A percentile compares a stretch with the other conserved stretches of the same genome.
Evolutionary conservation across 1,140 invertebrate species (phyloP).

Genomic region (Lepidurus couesii): DNA sequence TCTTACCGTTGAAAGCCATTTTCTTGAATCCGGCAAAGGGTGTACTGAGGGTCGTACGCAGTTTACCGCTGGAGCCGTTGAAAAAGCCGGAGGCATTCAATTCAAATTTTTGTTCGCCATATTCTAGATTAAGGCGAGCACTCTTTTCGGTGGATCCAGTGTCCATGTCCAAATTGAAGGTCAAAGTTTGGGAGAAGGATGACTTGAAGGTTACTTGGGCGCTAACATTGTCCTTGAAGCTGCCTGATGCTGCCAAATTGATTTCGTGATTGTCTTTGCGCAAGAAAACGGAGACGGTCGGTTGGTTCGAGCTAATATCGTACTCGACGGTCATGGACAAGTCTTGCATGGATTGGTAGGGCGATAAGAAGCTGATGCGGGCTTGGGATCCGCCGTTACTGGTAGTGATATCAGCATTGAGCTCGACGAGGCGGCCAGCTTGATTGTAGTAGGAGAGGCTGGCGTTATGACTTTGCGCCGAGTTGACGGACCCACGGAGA

Average conservation of each 20-base stretch:
- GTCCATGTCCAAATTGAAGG: conserved; percentile 8
- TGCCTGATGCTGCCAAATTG: background rate
- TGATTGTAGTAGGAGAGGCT: conserved; percentile 23
- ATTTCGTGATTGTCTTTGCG: conserved; percentile 12
- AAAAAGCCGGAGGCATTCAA: background rate
- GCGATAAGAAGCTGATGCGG: conserved; percentile 24
- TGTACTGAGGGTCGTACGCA: conserved; percentile 12
- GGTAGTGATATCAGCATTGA: conserved; percentile 22
- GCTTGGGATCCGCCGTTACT: background rate
- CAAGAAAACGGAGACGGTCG: conserved; percentile 6
- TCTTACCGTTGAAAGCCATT: conserved; percentile 18
- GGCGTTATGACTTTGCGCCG: background rate
- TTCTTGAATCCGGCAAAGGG: conserved; percentile 32
- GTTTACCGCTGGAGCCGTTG: conserved; percentile 5
- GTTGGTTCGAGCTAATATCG: conserved; percentile 16
- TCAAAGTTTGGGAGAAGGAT: conserved; percentile 6
- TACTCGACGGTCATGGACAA: conserved; percentile 29
- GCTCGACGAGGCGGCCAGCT: conserved; percentile 14
- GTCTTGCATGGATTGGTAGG: conserved; percentile 10
- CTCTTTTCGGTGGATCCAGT: background rate
- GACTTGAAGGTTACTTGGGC: conserved; percentile 22
- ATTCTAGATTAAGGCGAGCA: conserved; percentile 15
- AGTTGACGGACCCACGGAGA: conserved; percentile 15
- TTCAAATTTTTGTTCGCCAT: conserved; percentile 32
- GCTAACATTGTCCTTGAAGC: background rate